Evolutionary conservation across 2,888 invertebrate species (phyloP).

Genomic region (Physocephala rufipes): DNA sequence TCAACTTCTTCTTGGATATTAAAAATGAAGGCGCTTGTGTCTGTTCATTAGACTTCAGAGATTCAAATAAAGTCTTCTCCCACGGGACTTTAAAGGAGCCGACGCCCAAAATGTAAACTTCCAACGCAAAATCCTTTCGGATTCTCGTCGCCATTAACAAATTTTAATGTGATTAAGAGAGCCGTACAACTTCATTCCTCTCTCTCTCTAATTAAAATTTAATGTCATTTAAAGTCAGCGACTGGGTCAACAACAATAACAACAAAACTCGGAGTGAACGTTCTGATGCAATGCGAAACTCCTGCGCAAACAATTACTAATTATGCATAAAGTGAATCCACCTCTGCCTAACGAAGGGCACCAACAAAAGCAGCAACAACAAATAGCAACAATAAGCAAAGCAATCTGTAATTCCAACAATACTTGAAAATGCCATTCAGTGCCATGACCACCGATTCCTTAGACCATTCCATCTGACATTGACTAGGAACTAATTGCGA

Average conservation of each 20-base stretch:
- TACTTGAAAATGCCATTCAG: background rate
- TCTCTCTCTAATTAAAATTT: constrained; percentile 29
- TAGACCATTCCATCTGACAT: background rate
- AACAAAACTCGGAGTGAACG: background rate
- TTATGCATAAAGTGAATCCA: constrained; percentile 29
- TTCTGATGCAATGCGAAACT: background rate
- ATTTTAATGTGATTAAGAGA: constrained; percentile 30
- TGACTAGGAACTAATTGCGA: constrained; percentile 48
- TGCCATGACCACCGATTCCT: constrained; percentile 15
- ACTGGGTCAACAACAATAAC: constrained; percentile 20
- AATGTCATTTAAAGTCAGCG: constrained; percentile 12
- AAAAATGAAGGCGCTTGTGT: constrained; percentile 2
- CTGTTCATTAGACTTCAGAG: background rate
- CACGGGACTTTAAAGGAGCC: background rate
- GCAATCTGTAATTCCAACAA: background rate
- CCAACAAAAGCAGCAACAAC: background rate
- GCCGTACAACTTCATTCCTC: constrained; percentile 27
- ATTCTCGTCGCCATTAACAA: constrained; percentile 17
- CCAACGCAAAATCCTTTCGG: constrained; percentile 4
- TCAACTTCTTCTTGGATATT: too few species aligned
- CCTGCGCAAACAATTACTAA: constrained; percentile 25
- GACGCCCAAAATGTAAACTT: background rate
- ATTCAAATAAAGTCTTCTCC: background rate
- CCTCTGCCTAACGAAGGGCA: constrained; percentile 18
- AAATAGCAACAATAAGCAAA: background rate